A percentile compares a stretch with the other conserved stretches of the same genome.
These are phyloP conservation scores for Brachionus rubens DNA, from an alignment of 1,140 invertebrate species.

Conservation along the genomic window DNA sequence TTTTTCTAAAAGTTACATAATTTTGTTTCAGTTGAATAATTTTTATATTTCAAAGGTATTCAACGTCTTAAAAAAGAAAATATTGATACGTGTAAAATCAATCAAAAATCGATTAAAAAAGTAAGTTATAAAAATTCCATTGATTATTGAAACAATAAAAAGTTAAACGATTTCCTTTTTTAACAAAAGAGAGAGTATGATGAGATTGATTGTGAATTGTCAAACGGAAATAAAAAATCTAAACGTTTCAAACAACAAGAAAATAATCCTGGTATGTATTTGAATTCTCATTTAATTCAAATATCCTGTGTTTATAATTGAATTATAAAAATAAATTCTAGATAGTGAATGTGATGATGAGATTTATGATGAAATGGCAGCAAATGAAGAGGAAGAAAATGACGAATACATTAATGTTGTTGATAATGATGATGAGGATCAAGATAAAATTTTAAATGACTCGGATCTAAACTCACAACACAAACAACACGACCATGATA, in stretches of 20 bases:
- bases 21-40: neutral
- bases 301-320: constrained; percentile 22
- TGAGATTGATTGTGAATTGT: constrained; percentile 36
- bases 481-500: no score
- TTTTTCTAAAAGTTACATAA: neutral
- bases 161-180: constrained; percentile 11
- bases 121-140: neutral
- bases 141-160: neutral
- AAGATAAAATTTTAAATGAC: constrained; percentile 18
- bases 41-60: constrained; percentile 7
- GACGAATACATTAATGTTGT: constrained; percentile 33
- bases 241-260: constrained; percentile 1
- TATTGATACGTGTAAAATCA: constrained; percentile 16
- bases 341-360: no score
- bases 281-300: neutral
- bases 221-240: neutral
- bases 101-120: constrained; percentile 26
- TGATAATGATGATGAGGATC: constrained; percentile 26
- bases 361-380: no score
- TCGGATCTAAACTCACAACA: neutral
- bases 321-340: no score
- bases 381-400: neutral
- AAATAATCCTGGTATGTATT: constrained; percentile 27
- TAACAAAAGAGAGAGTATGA: constrained; percentile 31
- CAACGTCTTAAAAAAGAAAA: constrained; percentile 33